These are phyloP conservation scores for Spodoptera littoralis DNA, from an alignment of 2,888 invertebrate genomes.

Conservation along the genomic window DNA sequence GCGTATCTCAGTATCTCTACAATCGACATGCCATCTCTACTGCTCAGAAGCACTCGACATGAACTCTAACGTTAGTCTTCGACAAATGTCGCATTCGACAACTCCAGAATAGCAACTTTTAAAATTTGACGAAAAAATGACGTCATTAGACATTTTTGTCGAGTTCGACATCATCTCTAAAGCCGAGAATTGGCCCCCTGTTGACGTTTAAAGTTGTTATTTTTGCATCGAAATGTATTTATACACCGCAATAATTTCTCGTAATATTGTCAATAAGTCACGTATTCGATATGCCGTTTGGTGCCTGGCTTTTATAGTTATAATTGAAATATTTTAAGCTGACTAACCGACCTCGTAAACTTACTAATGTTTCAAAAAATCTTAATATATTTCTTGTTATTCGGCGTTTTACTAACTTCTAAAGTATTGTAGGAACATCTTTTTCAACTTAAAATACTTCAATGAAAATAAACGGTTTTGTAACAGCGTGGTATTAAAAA, in stretches of 20 bases:
- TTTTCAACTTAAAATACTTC: slow-evolving; percentile 59
- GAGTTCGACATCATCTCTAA: too few species aligned
- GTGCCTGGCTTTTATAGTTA: slow-evolving; percentile 77
- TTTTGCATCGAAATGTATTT: slow-evolving; percentile 67
- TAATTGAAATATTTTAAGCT: slow-evolving; percentile 72
- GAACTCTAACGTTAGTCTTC: too few species aligned
- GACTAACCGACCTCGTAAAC: slow-evolving; percentile 53
- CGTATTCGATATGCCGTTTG: slow-evolving; percentile 68
- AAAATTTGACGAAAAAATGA: too few species aligned
- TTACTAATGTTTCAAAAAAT: slow-evolving; percentile 29
- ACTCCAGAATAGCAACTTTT: too few species aligned
- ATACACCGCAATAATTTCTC: slow-evolving; percentile 40
- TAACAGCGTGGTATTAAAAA: slow-evolving; percentile 36
- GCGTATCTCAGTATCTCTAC: too few species aligned
- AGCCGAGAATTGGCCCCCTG: too few species aligned
- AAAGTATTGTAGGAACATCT: slow-evolving; percentile 11
- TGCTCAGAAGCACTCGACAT: too few species aligned
- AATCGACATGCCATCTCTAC: too few species aligned
- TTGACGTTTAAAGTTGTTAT: slow-evolving; percentile 56
- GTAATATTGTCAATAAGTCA: slow-evolving; percentile 47
- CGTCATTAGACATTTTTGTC: too few species aligned
- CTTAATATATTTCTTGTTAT: slow-evolving; percentile 31
- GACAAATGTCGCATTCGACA: too few species aligned
- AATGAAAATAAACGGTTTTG: slow-evolving; percentile 36
- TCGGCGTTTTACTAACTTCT: slow-evolving; percentile 30